Conservation (phyloP, 1,140 invertebrate genomes). For the Chrysoperla carnea region DNA sequence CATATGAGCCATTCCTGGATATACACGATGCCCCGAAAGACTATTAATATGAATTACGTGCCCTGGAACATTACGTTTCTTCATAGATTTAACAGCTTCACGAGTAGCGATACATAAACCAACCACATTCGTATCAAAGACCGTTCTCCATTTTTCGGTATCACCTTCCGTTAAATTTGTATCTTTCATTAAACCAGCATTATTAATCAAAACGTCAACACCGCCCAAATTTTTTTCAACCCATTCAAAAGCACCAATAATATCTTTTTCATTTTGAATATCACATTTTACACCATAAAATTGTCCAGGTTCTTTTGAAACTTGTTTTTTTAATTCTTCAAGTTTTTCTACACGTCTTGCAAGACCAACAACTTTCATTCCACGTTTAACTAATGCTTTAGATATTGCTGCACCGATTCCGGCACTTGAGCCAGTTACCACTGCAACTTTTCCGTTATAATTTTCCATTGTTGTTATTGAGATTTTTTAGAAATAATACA, state of each 20-base stretch:
- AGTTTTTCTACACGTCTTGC: constrained; percentile 41
- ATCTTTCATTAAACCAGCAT: constrained; percentile 26
- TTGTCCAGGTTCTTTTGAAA: constrained; percentile 10
- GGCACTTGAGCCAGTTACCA: too few species aligned
- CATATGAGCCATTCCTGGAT: constrained; percentile 8
- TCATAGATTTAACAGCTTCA: constrained; percentile 47
- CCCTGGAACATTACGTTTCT: constrained; percentile 35
- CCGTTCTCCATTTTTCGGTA: constrained; percentile 25
- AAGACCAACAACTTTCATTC: constrained; percentile 39
- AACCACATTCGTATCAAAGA: constrained; percentile 48
- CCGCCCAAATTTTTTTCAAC: constrained; percentile 32
- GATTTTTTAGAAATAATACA: too few species aligned
- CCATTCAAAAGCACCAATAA: constrained; percentile 38
- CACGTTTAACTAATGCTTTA: too few species aligned
- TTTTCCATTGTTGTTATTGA: too few species aligned
- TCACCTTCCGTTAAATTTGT: constrained; percentile 11
- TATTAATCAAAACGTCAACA: constrained; percentile 46
- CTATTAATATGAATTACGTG: constrained; percentile 58
- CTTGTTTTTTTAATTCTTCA: constrained; percentile 16
- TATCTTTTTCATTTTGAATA: constrained; percentile 38
- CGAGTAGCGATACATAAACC: constrained; percentile 45
- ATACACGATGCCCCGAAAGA: constrained; percentile 26
- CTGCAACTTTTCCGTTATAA: too few species aligned
- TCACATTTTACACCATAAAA: constrained; percentile 34
- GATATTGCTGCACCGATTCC: too few species aligned